Base-by-base conservation (phyloP, 2,113 vertebrate species). In the Pampusana beccarii region DNA sequence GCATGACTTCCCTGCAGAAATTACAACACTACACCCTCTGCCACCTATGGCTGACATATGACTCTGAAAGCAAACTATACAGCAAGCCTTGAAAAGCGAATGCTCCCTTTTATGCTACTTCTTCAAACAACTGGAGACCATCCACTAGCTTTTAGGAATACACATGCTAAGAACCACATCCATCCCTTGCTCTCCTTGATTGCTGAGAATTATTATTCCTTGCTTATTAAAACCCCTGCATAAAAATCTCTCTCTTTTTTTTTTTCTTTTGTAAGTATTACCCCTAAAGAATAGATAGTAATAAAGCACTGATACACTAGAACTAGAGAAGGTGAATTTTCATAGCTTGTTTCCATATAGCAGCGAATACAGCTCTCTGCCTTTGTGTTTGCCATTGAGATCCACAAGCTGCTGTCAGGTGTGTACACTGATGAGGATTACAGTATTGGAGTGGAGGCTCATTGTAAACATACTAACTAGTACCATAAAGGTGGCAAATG, bases 381-480 rank as follows among this genome's bases (percentile, higher is more conserved):
- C 69, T 88, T 78, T 34, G 44, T 69, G 36, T 38, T 61, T 95
- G 77, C 77, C 50, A 65, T 31, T 69, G 82, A 81, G 61, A 74
- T 50, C 61, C 1, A 2, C 42, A 67, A 74, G 65, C 33, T 88
- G 77, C 83, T 92, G 77, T 57, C 77, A 94, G 83, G 40, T 82
- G 58, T 75, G 42, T 19, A 74, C 78, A 88, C 42, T n/a, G 77
- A 91, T 92, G 89, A 75, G 73, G 51, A 72, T 61, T 57, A 92
- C 48, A n/a, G 42, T n/a, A 70, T 2, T n/a, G 58, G 69, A 81
- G 15, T 69, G 54, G 40, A 89, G 50, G n/a, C 50, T 88, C 57
- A 57, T 91, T 92, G 92, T 50, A 89, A 92, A 78, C 58, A 89
- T 50, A 64, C 54, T 96, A 81, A 96, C 94, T 81, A 92, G 50